phyloP scores from a whole-genome alignment of 2,888 invertebrate species.

The Caenorhabditis japonica region DNA sequence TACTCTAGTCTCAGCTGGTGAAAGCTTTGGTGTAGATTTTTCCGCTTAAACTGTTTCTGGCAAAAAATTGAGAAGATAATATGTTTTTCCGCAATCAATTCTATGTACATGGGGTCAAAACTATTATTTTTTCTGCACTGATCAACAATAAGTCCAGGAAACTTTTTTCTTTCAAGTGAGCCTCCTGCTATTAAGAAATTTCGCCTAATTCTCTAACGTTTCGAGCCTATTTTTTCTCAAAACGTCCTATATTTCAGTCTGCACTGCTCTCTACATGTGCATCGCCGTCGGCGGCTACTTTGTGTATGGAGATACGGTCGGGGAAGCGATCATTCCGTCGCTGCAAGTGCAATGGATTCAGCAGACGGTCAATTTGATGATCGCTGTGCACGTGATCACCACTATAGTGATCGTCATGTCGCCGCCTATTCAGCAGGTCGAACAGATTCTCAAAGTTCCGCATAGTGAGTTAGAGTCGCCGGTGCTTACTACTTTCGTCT shows the following conservation, averaged over 20 bases:
- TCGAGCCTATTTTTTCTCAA: too few species aligned
- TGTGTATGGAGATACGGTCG: constrained; percentile 56
- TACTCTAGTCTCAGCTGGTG: too few species aligned
- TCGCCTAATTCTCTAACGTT: too few species aligned
- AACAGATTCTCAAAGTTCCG: constrained; percentile 67
- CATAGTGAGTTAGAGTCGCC: constrained; percentile 58
- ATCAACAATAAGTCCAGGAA: too few species aligned
- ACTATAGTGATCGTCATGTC: constrained; percentile 74
- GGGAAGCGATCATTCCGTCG: constrained; percentile 61
- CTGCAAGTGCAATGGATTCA: constrained; percentile 61
- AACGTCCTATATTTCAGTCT: constrained; percentile 56
- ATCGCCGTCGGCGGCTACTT: constrained; percentile 53
- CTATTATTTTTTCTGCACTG: too few species aligned
- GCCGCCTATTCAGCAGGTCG: constrained; percentile 74
- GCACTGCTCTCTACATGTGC: constrained; percentile 49
- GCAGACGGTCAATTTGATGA: constrained; percentile 71
- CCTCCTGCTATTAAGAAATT: too few species aligned
- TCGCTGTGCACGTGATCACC: constrained; percentile 75
- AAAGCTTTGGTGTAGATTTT: too few species aligned
- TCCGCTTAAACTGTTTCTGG: too few species aligned
- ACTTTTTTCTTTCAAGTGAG: too few species aligned
- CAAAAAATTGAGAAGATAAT: too few species aligned
- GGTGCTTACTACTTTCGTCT: neutral
- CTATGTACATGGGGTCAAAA: too few species aligned
- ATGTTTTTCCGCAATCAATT: too few species aligned